These are phyloP conservation scores for Notospermus geniculatus DNA, from an alignment of 1,140 invertebrate species.

Conservation along the genomic window DNA sequence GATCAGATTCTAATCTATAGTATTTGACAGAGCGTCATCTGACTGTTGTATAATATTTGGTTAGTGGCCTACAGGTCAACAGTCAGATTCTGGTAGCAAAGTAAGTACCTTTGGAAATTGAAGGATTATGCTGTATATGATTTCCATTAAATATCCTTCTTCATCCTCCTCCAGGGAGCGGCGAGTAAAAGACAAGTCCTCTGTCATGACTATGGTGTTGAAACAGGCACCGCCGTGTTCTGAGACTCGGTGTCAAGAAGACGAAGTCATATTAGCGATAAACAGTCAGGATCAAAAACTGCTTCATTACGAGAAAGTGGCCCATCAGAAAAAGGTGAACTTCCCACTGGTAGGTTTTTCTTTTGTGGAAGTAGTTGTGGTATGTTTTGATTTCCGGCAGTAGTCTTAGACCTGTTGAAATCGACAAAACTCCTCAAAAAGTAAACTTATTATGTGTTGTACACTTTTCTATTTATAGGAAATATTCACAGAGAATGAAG, in stretches of 20 bases:
- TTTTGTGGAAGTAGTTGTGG: neutral
- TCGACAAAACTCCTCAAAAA: too few species aligned
- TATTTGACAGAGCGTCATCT: too few species aligned
- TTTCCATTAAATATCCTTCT: neutral
- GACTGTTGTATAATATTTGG: too few species aligned
- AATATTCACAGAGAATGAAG: constrained; percentile 30
- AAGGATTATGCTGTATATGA: neutral
- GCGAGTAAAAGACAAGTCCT: constrained; percentile 77
- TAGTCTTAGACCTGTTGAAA: too few species aligned
- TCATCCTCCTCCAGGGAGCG: constrained; percentile 60
- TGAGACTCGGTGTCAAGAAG: constrained; percentile 61
- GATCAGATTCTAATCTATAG: too few species aligned
- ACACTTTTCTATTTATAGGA: constrained; percentile 12
- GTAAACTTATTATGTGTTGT: neutral
- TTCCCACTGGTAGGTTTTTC: constrained; percentile 52
- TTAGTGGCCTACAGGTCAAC: too few species aligned
- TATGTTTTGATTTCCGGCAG: neutral
- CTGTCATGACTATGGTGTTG: constrained; percentile 82
- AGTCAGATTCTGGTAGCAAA: too few species aligned
- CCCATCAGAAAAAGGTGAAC: constrained; percentile 50
- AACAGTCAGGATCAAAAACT: constrained; percentile 70
- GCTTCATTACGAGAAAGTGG: constrained; percentile 70
- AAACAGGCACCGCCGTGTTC: constrained; percentile 66
- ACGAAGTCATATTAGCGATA: constrained; percentile 69
- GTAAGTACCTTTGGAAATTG: too few species aligned